A percentile compares a stretch with the other conserved stretches of the same genome.
Conservation (phyloP, 2,888 invertebrate genomes). For the Acleris literana region DNA sequence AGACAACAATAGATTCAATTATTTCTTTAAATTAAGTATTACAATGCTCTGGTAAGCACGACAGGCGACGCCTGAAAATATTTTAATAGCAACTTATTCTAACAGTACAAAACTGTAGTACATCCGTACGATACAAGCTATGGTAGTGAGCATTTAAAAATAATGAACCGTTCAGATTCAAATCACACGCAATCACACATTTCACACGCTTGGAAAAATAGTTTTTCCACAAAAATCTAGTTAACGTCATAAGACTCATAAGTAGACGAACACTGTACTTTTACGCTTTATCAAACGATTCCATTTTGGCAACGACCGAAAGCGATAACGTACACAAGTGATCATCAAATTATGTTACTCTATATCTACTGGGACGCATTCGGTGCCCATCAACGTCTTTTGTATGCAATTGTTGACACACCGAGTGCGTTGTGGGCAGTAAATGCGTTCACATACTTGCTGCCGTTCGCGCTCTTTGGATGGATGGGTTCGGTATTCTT, state of each 20-base stretch:
- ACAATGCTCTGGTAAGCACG: neutral
- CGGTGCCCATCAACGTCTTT: too few relatives aligned
- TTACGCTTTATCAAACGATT: too few relatives aligned
- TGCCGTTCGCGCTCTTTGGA: too few relatives aligned
- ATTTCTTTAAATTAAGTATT: neutral
- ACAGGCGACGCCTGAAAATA: slow-evolving; percentile 8
- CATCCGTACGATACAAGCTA: neutral
- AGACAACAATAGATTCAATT: neutral
- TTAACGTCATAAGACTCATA: neutral
- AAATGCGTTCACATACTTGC: too few relatives aligned
- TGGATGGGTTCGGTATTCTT: too few relatives aligned
- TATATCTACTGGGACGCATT: too few relatives aligned
- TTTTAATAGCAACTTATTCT: slow-evolving; percentile 14
- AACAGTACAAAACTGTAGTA: neutral
- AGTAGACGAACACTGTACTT: too few relatives aligned
- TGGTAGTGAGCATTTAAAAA: slow-evolving; percentile 14
- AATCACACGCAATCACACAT: neutral
- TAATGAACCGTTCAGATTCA: slow-evolving; percentile 3
- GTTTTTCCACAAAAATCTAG: neutral
- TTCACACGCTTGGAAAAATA: neutral
- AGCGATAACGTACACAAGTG: too few relatives aligned
- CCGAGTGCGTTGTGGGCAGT: too few relatives aligned
- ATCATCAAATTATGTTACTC: too few relatives aligned
- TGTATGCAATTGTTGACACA: too few relatives aligned
- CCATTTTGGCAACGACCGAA: too few relatives aligned